Base-by-base conservation (phyloP, 2,113 vertebrate species). In the Macquaria australasica region DNA sequence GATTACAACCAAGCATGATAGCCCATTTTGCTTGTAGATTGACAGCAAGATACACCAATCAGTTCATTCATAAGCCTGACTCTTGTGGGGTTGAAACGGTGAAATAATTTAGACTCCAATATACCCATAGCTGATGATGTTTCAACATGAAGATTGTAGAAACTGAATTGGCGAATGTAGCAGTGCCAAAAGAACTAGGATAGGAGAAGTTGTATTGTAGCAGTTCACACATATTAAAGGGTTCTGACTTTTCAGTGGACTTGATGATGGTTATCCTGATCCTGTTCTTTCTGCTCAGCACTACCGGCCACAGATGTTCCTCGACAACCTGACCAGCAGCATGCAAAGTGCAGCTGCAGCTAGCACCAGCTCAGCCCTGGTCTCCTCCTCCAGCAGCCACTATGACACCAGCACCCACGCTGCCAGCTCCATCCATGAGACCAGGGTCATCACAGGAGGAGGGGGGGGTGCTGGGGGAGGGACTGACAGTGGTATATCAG, bases 241-340 rank as follows among this genome's bases (percentile, higher is more conserved):
- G 16, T 60, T 60, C n/a, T 31, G n/a, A 21, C n/a, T 45, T 25
- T 23, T 12, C 10, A 20, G 15, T 73, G 4, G 43, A 43, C 16
- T 56, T 10, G 41, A 34, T 43, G 39, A 43, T 16, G 4, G 15
- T 56, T 63, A 58, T 50, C n/a, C 20, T n/a, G 23, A 34, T 50
- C 63, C 4, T 66, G 10, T 63, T 28, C 60, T 62, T 8, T 43
- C 64, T 73, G 23, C 37, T 34, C 89, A 98, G 97, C 98, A 98
- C 96, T 99, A 98, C 96, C 96, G 97, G 94, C 95, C 97, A 78
- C 97, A 97, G 95, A 97, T 98, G 97, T 99, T 98, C 96, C 96
- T 99, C 96, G 98, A 98, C 94, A 98, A 94, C 96, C 96, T 98
- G 91, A 96, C 96, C 71, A 97, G 96, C 94, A 96, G 97, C 91